A percentile compares a stretch with the other conserved stretches of the same genome.
Conservation (phyloP, 2,888 invertebrate genomes). For the Drepanosiphum platanoidis region DNA sequence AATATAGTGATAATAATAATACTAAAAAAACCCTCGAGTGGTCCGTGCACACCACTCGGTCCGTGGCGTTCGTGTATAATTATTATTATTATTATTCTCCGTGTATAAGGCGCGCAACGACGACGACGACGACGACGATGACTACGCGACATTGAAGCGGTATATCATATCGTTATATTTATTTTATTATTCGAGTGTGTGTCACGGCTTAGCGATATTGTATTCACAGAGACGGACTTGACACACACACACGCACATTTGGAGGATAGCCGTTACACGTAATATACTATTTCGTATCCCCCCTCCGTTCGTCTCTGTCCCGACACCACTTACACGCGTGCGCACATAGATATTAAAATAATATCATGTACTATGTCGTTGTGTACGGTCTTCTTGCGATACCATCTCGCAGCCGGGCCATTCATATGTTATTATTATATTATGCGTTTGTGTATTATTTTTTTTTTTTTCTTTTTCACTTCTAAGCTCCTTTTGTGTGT, state of each 20-base stretch:
- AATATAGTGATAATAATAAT: background rate
- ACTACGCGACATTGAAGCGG: no score
- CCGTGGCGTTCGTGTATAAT: background rate
- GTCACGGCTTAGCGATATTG: no score
- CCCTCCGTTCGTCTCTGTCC: background rate
- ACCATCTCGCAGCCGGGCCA: slow-evolving; percentile 41
- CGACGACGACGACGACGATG: background rate
- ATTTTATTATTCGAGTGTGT: background rate
- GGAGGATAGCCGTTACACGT: slow-evolving; percentile 19
- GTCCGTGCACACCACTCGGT: background rate
- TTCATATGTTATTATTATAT: slow-evolving; percentile 33
- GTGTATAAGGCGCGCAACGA: background rate
- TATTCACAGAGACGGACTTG: background rate
- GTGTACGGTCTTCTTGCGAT: slow-evolving; percentile 23
- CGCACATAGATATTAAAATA: background rate
- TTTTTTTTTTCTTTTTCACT: background rate
- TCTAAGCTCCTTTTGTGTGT: slow-evolving; percentile 8
- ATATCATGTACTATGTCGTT: background rate
- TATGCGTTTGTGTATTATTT: background rate
- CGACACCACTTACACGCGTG: slow-evolving; percentile 15
- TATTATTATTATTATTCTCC: background rate
- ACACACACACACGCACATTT: slow-evolving; percentile 24
- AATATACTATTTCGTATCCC: background rate
- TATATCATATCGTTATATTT: background rate
- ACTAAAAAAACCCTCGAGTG: background rate